Evolutionary conservation across 2,888 invertebrate species (phyloP).

Genomic region (Agrenia bidenticulata): DNA sequence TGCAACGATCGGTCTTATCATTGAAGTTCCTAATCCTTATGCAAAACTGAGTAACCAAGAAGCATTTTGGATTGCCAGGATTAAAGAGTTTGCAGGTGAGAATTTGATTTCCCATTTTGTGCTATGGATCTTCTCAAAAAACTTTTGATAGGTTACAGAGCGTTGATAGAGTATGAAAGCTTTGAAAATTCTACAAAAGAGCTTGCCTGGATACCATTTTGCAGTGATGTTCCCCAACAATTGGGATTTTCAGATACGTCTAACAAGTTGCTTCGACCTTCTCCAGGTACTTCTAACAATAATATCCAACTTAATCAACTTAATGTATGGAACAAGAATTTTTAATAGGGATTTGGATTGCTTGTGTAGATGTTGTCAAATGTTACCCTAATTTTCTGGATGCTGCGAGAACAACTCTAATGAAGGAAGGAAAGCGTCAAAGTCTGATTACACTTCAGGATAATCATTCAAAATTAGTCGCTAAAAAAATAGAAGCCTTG

Average conservation of each 20-base stretch:
- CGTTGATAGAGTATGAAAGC: slow-evolving; percentile 35
- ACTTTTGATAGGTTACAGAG: slow-evolving; percentile 33
- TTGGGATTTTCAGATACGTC: slow-evolving; percentile 32
- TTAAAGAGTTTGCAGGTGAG: slow-evolving; percentile 34
- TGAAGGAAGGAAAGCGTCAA: too few relatives aligned
- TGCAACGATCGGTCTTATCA: slow-evolving; percentile 24
- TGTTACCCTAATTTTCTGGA: too few relatives aligned
- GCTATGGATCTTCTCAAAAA: too few relatives aligned
- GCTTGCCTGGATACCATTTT: slow-evolving; percentile 40
- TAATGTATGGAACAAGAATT: too few relatives aligned
- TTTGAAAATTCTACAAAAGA: not conserved
- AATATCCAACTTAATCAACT: too few relatives aligned
- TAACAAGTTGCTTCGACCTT: slow-evolving; percentile 19
- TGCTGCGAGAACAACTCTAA: too few relatives aligned
- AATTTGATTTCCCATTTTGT: too few relatives aligned
- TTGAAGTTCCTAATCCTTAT: slow-evolving; percentile 41
- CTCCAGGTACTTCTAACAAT: not conserved
- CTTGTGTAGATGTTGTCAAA: too few relatives aligned
- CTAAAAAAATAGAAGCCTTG: too few relatives aligned
- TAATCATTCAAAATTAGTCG: too few relatives aligned
- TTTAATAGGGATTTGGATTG: too few relatives aligned
- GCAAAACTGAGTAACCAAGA: not conserved
- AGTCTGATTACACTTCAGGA: too few relatives aligned
- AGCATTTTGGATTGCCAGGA: slow-evolving; percentile 40
- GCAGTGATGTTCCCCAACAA: slow-evolving; percentile 35